These are phyloP conservation scores for Cotesia congregata DNA, from an alignment of 2,888 invertebrate genomes.

Conservation along the genomic window DNA sequence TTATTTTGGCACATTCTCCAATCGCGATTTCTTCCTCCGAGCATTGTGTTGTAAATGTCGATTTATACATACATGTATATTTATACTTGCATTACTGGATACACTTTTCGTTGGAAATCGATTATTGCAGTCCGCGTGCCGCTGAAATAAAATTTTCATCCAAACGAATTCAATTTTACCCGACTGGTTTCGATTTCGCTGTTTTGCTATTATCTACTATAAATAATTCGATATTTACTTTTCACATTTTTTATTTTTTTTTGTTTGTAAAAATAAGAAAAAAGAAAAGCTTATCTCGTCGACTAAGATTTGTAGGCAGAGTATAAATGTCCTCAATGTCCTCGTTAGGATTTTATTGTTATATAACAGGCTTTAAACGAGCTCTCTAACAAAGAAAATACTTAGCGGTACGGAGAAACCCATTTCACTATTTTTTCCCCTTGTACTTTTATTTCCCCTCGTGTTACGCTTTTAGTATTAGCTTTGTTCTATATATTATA, in stretches of 20 bases:
- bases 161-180: background rate
- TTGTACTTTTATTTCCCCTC: background rate
- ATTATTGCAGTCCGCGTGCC: background rate
- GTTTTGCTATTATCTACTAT: too few relatives aligned
- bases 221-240: background rate
- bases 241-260: background rate
- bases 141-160: background rate
- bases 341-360: constrained; percentile 1
- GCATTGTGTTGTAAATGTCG: background rate
- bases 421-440: background rate
- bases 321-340: background rate
- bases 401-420: background rate
- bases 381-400: background rate
- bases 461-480: background rate
- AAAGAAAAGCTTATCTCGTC: background rate
- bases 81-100: background rate
- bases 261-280: background rate
- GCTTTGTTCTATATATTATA: background rate
- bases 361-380: constrained; percentile 1
- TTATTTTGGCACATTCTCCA: constrained; percentile 23
- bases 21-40: constrained; percentile 34
- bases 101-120: background rate
- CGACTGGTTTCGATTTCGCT: too few relatives aligned
- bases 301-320: background rate
- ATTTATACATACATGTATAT: background rate